These are phyloP conservation scores for Colletes latitarsis DNA, from an alignment of 1,140 invertebrate genomes.

Conservation along the genomic window DNA sequence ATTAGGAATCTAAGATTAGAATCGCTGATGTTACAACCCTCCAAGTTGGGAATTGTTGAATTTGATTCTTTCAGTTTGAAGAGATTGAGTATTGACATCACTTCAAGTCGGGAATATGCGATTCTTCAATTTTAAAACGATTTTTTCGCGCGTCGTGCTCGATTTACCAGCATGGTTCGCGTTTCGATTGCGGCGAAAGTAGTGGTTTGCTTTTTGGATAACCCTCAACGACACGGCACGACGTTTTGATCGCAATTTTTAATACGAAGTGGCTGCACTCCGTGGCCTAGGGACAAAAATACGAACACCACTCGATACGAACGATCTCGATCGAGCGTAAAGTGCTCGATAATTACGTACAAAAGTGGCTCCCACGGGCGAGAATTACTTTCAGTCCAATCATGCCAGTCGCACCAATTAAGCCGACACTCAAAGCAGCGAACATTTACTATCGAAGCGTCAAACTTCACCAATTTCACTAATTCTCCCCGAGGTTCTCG, in stretches of 20 bases:
- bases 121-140: too few species aligned
- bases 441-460: not conserved
- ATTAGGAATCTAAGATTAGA: too few species aligned
- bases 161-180: too few species aligned
- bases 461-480: not conserved
- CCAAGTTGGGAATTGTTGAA: too few species aligned
- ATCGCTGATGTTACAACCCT: too few species aligned
- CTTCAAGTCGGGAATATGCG: too few species aligned
- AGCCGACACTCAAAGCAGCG: conserved; percentile 7
- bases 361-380: not conserved
- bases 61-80: too few species aligned
- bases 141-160: too few species aligned
- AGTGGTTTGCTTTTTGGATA: not conserved
- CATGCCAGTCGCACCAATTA: not conserved
- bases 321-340: not conserved
- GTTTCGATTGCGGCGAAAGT: too few species aligned
- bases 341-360: not conserved
- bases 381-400: not conserved
- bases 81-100: too few species aligned
- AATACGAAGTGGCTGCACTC: conserved; percentile 15
- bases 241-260: not conserved
- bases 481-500: not conserved
- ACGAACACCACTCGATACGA: too few species aligned
- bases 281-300: not conserved
- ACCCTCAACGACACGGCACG: not conserved